Conservation (phyloP, 2,113 vertebrate genomes). For the Chlamydotis undulata region DNA sequence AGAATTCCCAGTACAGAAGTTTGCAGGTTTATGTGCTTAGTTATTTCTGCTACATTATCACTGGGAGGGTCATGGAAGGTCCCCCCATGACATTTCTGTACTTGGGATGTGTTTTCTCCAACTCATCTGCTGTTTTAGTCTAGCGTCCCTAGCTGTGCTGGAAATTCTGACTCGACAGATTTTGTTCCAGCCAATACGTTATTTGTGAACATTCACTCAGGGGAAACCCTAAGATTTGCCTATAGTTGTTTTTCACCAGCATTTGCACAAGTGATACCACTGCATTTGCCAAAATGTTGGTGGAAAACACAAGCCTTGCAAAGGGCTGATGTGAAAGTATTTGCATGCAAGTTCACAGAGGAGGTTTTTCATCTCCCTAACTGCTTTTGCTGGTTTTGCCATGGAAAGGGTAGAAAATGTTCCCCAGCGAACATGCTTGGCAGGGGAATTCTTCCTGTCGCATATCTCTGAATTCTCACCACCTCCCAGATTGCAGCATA, state of each 20-base stretch:
- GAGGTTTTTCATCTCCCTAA: background rate
- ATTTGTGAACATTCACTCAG: constrained; percentile 32
- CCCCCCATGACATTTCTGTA: background rate
- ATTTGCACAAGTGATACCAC: background rate
- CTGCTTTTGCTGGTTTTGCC: background rate
- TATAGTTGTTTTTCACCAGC: background rate
- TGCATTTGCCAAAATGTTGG: background rate
- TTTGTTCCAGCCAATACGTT: background rate
- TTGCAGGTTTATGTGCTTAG: background rate
- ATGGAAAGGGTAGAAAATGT: background rate
- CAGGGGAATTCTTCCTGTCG: background rate
- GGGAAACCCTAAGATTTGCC: constrained; percentile 30
- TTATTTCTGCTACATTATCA: background rate
- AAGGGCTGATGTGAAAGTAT: background rate
- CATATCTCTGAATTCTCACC: background rate
- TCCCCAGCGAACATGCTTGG: accelerated
- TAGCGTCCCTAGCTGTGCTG: background rate
- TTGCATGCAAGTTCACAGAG: background rate
- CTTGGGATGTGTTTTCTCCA: background rate
- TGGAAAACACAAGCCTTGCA: background rate
- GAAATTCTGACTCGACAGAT: constrained; percentile 43
- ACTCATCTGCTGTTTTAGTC: background rate
- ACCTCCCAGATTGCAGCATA: background rate
- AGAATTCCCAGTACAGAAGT: background rate
- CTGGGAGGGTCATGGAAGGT: background rate